Evolutionary conservation across 2,113 vertebrate genomes (phyloP), one percentile per base, ranked within the genome.

Genomic region (Trogon surrucura): DNA sequence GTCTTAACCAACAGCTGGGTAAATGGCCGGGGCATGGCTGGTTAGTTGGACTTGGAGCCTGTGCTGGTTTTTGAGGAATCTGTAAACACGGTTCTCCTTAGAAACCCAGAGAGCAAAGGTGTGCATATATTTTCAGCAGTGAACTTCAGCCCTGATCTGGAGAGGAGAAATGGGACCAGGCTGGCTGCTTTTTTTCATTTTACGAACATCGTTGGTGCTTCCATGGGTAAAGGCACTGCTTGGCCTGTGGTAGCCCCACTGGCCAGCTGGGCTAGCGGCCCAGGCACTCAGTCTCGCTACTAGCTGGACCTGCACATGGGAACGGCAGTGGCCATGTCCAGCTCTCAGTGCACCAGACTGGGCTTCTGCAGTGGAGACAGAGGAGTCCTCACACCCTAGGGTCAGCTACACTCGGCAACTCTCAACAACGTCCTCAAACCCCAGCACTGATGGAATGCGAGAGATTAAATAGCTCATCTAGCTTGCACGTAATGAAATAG

Each of bases 141-240:
- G 29, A 80, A 69, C 21, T 69, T 62, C 50, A 73, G 44, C 45
- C 8, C 25, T 53, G 11, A 65, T 48, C 26, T 73, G 41, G 18
- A 89, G 30, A 78, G 17, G 25, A 82, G 38, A 89, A 75, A 47
- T 1, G 2, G 21, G 22, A 83, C 26, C 61, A 75, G n/a, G 16
- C 57, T 71, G 32, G 3, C 45, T 51, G 34, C 8, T 36, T 56
- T 66, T 62, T 45, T 48, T 38, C 16, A 74, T 75, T 26, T 8
- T 11, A 23, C 5, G 16, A 85, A 10, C 0, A 0, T 10, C 1
- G 1, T 2, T 50, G 18, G 47, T 45, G n/a, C 15, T 38, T 45
- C 47, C 1, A 2, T 20, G 13, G 16, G 51, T 45, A 61, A 34
- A 34, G 56, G 69, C 56, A 62, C n/a, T 62, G n/a, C 62, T 86